A percentile compares a stretch with the other conserved stretches of the same genome.
phyloP scores from a whole-genome alignment of 1,140 invertebrate species.

The Aphis craccivora region DNA sequence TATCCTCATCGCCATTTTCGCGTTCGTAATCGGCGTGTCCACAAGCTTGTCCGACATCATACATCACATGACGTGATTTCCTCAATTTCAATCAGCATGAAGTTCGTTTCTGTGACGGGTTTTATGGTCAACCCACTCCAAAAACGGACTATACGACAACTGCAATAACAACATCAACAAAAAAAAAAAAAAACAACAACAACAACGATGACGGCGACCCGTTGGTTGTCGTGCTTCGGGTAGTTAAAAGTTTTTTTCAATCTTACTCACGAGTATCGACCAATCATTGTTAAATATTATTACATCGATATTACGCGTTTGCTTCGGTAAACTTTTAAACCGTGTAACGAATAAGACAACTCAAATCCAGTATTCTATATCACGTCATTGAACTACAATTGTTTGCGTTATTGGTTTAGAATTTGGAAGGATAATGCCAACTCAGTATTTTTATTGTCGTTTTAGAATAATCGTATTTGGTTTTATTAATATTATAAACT shows the following conservation, averaged over 20 bases:
- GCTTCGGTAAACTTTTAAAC: slow-evolving; percentile 7
- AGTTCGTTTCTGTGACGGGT: background rate
- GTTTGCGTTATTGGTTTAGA: slow-evolving; percentile 43
- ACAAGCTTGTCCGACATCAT: slow-evolving; percentile 73
- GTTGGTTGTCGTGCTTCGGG: background rate
- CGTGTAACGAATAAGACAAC: slow-evolving; percentile 25
- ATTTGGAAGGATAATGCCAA: slow-evolving; percentile 43
- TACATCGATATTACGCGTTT: slow-evolving; percentile 6
- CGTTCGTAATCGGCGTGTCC: slow-evolving; percentile 75
- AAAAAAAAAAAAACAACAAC: background rate
- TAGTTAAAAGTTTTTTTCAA: slow-evolving; percentile 10
- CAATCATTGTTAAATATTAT: slow-evolving; percentile 49
- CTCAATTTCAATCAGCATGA: background rate
- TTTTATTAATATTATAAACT: slow-evolving; percentile 34
- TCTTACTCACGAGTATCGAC: background rate
- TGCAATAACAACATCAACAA: background rate
- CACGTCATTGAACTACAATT: background rate
- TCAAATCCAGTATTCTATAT: slow-evolving; percentile 53
- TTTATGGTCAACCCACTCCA: background rate
- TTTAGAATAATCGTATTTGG: slow-evolving; percentile 26
- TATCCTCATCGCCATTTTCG: slow-evolving; percentile 72
- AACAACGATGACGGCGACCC: background rate
- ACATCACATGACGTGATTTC: slow-evolving; percentile 58
- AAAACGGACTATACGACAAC: slow-evolving; percentile 26
- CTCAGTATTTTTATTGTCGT: slow-evolving; percentile 53